phyloP scores from a whole-genome alignment of 2,113 vertebrate genomes.

The Syrrhaptes paradoxus region DNA sequence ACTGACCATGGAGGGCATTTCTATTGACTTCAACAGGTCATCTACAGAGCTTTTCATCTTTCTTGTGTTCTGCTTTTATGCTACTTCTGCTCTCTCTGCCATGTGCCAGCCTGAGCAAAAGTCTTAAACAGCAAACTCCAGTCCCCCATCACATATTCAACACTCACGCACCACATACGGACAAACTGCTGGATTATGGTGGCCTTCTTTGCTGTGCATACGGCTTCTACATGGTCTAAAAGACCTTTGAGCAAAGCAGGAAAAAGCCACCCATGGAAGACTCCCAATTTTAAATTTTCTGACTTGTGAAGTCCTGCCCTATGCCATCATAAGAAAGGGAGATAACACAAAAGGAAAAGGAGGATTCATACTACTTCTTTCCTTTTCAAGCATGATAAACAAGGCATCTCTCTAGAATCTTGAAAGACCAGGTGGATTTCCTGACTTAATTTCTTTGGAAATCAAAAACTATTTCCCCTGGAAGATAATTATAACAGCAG shows the following conservation, averaged over 20 bases:
- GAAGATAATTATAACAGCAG: background rate
- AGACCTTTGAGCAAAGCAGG: background rate
- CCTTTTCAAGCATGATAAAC: background rate
- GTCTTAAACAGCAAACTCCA: background rate
- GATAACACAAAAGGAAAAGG: background rate
- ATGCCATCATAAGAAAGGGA: background rate
- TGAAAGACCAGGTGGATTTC: background rate
- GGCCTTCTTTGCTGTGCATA: background rate
- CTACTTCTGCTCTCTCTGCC: background rate
- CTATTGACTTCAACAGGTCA: background rate
- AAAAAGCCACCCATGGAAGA: background rate
- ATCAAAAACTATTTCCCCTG: background rate
- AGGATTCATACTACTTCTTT: background rate
- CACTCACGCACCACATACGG: background rate
- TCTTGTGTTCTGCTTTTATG: background rate
- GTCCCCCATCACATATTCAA: background rate
- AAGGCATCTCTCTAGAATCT: background rate
- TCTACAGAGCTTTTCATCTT: background rate
- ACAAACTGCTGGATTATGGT: background rate
- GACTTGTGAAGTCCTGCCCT: background rate
- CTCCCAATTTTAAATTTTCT: background rate
- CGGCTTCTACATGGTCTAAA: background rate
- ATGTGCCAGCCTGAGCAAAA: background rate
- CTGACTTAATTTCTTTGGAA: slow-evolving; percentile 9
- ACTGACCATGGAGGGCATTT: background rate